Percentiles rank a stretch among this genome's conserved stretches.
Conservation (phyloP, 2,113 vertebrate genomes). For the Scalopus aquaticus region DNA sequence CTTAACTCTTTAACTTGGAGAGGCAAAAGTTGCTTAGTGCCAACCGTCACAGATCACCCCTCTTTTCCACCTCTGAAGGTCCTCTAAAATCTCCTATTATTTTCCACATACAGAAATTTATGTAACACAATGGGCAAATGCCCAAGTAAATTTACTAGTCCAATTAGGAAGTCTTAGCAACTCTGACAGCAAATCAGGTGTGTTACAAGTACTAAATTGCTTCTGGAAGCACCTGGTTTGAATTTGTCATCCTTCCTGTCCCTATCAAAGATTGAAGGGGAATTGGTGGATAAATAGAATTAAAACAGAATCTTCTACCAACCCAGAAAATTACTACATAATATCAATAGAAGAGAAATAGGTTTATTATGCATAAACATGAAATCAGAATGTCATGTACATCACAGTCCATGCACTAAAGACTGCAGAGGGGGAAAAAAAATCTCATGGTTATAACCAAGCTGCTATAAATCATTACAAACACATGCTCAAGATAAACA, state of each 20-base stretch:
- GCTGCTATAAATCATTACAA: neutral
- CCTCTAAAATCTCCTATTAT: neutral
- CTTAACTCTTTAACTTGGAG: neutral
- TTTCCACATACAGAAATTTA: neutral
- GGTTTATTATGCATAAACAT: neutral
- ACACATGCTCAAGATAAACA: neutral
- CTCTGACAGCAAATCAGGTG: neutral
- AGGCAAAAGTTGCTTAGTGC: neutral
- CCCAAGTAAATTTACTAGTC: neutral
- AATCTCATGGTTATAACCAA: neutral
- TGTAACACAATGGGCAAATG: neutral
- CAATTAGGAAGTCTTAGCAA: neutral
- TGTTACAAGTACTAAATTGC: neutral
- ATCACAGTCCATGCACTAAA: neutral
- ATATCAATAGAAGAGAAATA: neutral
- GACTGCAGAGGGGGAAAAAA: neutral
- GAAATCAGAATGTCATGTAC: neutral
- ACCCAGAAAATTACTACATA: neutral
- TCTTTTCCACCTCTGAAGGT: neutral
- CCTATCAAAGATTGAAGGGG: neutral
- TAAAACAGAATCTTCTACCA: neutral
- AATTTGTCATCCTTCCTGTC: neutral
- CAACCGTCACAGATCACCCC: neutral
- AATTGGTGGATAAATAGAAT: neutral
- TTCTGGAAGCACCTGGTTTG: neutral